Conservation (phyloP, 2,797 vertebrate genomes). For the Ambastaia sidthimunki region DNA sequence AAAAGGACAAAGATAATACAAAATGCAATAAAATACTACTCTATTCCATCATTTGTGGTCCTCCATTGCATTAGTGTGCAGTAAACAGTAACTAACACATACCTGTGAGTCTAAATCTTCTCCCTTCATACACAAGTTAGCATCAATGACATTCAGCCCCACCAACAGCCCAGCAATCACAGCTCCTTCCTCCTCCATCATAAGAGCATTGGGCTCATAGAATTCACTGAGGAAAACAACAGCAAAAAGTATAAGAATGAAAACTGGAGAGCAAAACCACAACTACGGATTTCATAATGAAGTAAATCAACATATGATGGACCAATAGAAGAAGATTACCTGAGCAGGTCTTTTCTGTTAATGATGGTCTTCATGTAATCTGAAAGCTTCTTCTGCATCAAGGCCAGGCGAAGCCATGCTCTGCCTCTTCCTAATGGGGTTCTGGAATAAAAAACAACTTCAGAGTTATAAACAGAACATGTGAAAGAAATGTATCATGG, state of each 20-base stretch:
- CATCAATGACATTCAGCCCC: constrained; percentile 96
- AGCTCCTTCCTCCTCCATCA: constrained; percentile 99
- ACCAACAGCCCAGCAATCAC: constrained; percentile 96
- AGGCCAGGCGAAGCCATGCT: constrained; percentile 94
- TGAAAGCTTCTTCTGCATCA: constrained; percentile 99
- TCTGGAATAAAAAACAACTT: constrained; percentile 68
- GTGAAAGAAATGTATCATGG: neutral
- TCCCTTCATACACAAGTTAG: constrained; percentile 99
- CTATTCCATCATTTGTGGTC: neutral
- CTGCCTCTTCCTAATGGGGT: constrained; percentile 95
- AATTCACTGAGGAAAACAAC: constrained; percentile 52
- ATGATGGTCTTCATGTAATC: constrained; percentile 99
- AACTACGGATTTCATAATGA: neutral
- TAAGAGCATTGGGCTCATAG: constrained; percentile 94
- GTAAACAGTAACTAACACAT: constrained; percentile 17
- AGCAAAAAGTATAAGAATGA: neutral
- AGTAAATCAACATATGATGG: neutral
- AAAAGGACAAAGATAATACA: neutral
- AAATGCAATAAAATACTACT: constrained; percentile 2
- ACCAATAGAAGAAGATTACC: constrained; percentile 71
- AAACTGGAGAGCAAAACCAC: neutral
- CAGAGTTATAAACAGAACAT: neutral
- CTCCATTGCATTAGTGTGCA: neutral
- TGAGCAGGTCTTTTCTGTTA: constrained; percentile 97
- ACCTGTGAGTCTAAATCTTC: constrained; percentile 99